Conservation (phyloP, 2,113 vertebrate species). For the Lichenostomus cassidix region DNA sequence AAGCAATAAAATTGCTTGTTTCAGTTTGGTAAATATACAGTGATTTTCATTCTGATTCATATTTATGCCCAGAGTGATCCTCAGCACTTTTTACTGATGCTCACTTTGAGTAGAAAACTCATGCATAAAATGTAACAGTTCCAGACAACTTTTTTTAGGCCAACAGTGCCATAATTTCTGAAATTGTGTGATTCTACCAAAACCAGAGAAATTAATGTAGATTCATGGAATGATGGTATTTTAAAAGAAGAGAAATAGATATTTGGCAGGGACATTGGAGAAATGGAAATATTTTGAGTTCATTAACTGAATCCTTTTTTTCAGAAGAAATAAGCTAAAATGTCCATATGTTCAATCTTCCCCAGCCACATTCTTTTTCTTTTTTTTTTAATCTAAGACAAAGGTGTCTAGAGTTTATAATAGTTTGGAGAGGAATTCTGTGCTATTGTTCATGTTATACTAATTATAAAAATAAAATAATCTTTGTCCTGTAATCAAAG, state of each 20-base stretch:
- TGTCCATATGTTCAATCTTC: background rate
- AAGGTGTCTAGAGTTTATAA: background rate
- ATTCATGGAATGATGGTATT: background rate
- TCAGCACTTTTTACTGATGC: background rate
- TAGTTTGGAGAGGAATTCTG: background rate
- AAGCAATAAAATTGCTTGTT: background rate
- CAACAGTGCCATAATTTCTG: background rate
- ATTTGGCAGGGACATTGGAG: background rate
- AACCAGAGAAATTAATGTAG: background rate
- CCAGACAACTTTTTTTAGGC: background rate
- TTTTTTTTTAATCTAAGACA: background rate
- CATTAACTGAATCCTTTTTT: background rate
- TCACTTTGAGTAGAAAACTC: background rate
- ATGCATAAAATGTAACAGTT: background rate
- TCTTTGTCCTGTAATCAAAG: background rate
- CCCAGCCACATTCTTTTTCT: background rate
- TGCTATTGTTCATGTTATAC: background rate
- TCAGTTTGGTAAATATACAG: background rate
- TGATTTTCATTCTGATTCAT: background rate
- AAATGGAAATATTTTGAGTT: background rate
- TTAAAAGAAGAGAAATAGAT: background rate
- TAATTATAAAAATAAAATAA: background rate
- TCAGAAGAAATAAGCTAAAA: background rate
- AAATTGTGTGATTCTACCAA: background rate
- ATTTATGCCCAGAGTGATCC: background rate